A percentile compares a stretch with the other conserved stretches of the same genome.
These are phyloP conservation scores for Asbolus verrucosus DNA, from an alignment of 1,140 invertebrate genomes.

Conservation along the genomic window DNA sequence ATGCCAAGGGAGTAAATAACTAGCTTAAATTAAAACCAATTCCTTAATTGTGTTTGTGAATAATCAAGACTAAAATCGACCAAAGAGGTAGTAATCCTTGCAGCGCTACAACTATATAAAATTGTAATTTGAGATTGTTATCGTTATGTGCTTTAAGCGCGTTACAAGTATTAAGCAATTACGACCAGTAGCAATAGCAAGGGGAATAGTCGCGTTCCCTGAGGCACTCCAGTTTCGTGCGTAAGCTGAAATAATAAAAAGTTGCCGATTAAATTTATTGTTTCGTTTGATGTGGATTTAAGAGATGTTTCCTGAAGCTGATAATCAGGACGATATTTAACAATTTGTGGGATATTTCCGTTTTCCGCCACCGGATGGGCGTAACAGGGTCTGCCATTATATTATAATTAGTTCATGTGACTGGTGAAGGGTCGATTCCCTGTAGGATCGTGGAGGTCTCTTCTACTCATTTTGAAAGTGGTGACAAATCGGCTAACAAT, in stretches of 20 bases:
- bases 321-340: constrained; percentile 36
- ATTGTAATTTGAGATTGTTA: constrained; percentile 26
- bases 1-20: constrained; percentile 22
- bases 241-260: constrained; percentile 18
- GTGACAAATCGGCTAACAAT: constrained; percentile 42
- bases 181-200: constrained; percentile 3
- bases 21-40: constrained; percentile 41
- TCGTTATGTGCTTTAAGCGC: constrained; percentile 1
- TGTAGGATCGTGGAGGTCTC: constrained; percentile 36
- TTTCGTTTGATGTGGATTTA: constrained; percentile 5
- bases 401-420: constrained; percentile 45
- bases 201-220: neutral
- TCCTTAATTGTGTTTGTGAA: constrained; percentile 24
- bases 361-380: constrained; percentile 28
- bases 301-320: constrained; percentile 14
- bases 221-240: constrained; percentile 5
- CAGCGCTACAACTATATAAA: constrained; percentile 4
- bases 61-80: neutral
- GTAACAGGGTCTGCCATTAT: constrained; percentile 28
- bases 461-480: constrained; percentile 30
- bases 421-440: constrained; percentile 44
- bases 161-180: constrained; percentile 3
- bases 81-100: constrained; percentile 5
- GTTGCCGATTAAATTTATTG: constrained; percentile 31
- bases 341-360: constrained; percentile 42